These are phyloP conservation scores for Scaptomyza polygonia DNA, from an alignment of 2,888 invertebrate species.

Conservation along the genomic window DNA sequence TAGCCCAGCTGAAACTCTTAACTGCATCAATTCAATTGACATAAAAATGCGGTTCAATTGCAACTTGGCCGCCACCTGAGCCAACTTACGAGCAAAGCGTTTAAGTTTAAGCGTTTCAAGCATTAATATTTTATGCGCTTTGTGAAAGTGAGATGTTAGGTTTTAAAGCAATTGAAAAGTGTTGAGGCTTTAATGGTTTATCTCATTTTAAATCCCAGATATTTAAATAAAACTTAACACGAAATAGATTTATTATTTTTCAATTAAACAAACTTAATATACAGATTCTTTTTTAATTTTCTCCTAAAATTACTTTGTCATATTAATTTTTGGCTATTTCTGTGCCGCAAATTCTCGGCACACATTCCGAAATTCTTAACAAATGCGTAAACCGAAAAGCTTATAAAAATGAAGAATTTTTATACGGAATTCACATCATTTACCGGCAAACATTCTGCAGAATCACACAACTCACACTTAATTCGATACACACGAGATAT, in stretches of 20 bases:
- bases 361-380: background rate
- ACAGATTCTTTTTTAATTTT: background rate
- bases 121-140: background rate
- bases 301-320: background rate
- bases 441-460: conserved; percentile 10
- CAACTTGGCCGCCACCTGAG: conserved; percentile 20
- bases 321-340: background rate
- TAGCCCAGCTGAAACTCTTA: conserved; percentile 13
- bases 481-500: conserved; percentile 5
- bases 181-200: background rate
- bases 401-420: background rate
- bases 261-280: no score
- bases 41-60: conserved; percentile 48
- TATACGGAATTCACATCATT: conserved; percentile 10
- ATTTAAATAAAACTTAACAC: no score
- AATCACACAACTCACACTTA: conserved; percentile 3
- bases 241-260: no score
- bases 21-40: conserved; percentile 41
- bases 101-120: background rate
- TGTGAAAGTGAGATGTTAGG: no score
- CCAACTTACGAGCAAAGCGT: conserved; percentile 3
- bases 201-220: no score
- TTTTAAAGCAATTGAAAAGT: background rate
- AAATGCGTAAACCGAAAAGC: conserved; percentile 5
- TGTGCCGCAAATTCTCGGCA: background rate